Base-by-base conservation (phyloP, 1,140 invertebrate species). In the Drosophila tani region DNA sequence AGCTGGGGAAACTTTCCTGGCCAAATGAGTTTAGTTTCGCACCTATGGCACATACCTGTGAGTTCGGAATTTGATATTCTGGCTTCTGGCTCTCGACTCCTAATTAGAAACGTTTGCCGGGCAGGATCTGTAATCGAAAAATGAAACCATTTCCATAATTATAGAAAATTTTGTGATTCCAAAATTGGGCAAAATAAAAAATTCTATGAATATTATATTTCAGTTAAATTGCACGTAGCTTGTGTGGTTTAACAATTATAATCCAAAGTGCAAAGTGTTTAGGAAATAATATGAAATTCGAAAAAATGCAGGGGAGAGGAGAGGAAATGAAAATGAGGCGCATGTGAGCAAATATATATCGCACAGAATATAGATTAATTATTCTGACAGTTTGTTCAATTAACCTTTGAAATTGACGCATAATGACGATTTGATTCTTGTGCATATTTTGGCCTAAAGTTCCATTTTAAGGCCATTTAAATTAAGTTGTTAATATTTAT, bases 101-200 rank as follows among this genome's bases (percentile, higher is more conserved):
- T 15, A 71, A 59, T 49, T 47, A 15, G 14, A 47, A 41, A n/a
- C 40, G 21, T 40, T 53, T 53, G 35, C 4, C 35, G 35, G 35
- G 12, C 35, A 14, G 35, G 43, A 46, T 27, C 68, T 73, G 68
- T n/a, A 74, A 73, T 60, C 40, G 53, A 71, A 43, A 74, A 43
- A 40, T 40, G 11, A 40, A 74, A 55, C 40, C 35, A n/a, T 46
- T 53, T 32, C 1, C 32, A 53, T 32, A 74, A 63, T 74, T 53
- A 62, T 15, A 27, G n/a, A 3, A 6, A n/a, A 59, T 50, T 51
- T 29, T 50, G 41, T 14, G 32, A 73, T 70, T 49, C 8, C 49
- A 24, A 56, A 35, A 24, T 24, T 60, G 12, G 24, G 46, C 24
- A n/a, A 49, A 29, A 35, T 50, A n/a, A 58, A 55, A 38, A 8